Evolutionary conservation across 2,888 invertebrate genomes (phyloP), one percentile per base, ranked within the genome.

Genomic region (Sisyra nigra): DNA sequence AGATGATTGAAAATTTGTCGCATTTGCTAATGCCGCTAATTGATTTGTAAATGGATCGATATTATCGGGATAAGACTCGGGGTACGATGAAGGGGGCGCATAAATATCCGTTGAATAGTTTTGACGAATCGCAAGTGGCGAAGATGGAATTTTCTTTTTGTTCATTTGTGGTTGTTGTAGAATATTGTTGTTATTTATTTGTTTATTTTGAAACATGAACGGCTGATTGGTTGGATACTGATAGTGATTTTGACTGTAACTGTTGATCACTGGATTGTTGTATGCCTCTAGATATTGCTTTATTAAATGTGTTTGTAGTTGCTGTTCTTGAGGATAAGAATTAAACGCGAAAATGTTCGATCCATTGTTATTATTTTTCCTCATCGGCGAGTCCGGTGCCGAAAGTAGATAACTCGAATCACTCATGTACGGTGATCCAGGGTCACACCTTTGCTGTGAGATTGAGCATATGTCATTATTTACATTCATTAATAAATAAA

Each of bases 151-250:
- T 50, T 53, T 53, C 54, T 59, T 60, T 47, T 51, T 66, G 51
- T 51, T 58, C 13, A 55, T 63, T 50, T 58, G 64, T 51, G 49
- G 58, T 52, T 59, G 59, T 36, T 59, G 47, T 5, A 55, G 53
- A 45, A 57, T 60, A 7, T 34, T 42, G 9, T 32, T 34, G 10
- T 34, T 42, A 33, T 44, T 43, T 13, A 46, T 19, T 9, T 44
- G 38, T 41, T 44, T 43, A 10, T 44, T 42, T 37, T 43, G 43
- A 35, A 45, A 48, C 14, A 43, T 40, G 11, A 40, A 42, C 10
- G 35, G 29, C 4, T 19, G 37, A 31, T 46, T 41, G 5, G 39
- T 36, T n/a, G 36, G 42, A 19, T 42, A 42, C 4, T 24, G 15
- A n/a, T 44, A 40, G 11, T 35, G 38, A 11, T 31, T 37, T 17